Evolutionary conservation across 2,888 invertebrate species (phyloP), one percentile per base, ranked within the genome.

Genomic region (Perizoma affinitatum): DNA sequence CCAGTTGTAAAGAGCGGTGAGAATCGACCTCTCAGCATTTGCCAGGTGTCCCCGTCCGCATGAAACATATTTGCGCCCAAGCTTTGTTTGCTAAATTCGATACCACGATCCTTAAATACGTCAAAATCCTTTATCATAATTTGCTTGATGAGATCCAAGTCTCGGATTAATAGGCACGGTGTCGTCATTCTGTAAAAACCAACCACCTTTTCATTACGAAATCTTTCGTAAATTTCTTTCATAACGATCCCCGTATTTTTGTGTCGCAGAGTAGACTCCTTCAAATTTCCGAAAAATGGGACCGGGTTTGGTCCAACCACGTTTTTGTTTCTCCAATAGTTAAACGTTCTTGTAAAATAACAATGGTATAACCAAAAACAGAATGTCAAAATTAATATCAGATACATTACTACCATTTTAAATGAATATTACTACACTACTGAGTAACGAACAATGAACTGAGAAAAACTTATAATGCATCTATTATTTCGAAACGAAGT

Each of bases 81-180:
- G 4, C 77, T 80, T 54, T 82, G 60, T 6, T 78, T 76, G 41
- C 80, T 79, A 10, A 82, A 77, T 42, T 79, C 76, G 0, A 82
- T 5, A 0, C 83, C 82, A 7, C 87, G 79, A 8, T 86, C 82
- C 6, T 61, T 7, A 34, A 86, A 87, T 0, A 54, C 6, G 6
- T 83, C 76, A 45, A 86, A 86, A 63, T 86, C 85, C 59, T 82
- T 84, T n/a, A 86, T 80, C 66, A 85, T 68, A 3, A 87, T 64
- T 4, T 79, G 70, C 65, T 83, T 84, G 5, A 87, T 65, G 4
- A 83, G 49, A 8, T 87, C 84, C 35, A 82, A 69, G 63, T 87
- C 86, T n/a, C 81, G 69, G 34, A 87, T 62, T 5, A 86, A 49
- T 8, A 87, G 44, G 47, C 69, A 68, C 0, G 84, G 85, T 5